These are phyloP conservation scores for Ferrisia virgata DNA, from an alignment of 2,888 invertebrate genomes.

Conservation along the genomic window DNA sequence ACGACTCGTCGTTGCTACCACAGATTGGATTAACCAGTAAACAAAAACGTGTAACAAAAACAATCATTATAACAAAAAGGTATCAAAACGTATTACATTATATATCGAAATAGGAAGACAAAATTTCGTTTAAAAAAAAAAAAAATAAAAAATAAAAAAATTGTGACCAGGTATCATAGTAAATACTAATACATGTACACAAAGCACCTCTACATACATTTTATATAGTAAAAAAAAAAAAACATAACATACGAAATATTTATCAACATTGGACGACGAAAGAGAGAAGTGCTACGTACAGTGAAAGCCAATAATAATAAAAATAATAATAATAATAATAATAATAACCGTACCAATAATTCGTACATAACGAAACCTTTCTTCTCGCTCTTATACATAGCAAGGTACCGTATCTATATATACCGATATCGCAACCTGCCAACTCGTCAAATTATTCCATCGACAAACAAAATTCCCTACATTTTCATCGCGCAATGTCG, in stretches of 20 bases:
- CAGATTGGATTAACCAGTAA: neutral
- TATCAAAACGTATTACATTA: neutral
- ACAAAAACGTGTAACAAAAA: neutral
- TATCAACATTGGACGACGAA: constrained; percentile 6
- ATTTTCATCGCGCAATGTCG: too few species aligned
- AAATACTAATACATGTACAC: too few species aligned
- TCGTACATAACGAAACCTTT: neutral
- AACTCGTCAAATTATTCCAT: constrained; percentile 7
- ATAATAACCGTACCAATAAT: neutral
- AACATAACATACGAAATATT: constrained; percentile 12
- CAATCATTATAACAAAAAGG: neutral
- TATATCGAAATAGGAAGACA: constrained; percentile 18
- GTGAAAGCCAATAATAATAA: neutral
- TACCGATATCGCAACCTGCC: neutral
- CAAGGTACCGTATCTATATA: too few species aligned
- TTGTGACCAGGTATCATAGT: neutral
- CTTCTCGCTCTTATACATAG: neutral
- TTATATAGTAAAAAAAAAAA: too few species aligned
- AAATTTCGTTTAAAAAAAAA: neutral
- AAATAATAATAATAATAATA: too few species aligned
- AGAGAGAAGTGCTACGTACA: neutral
- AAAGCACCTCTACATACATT: neutral
- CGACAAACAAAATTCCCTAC: neutral
- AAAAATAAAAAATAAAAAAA: constrained; percentile 1
- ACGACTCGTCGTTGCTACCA: neutral